phyloP scores from a whole-genome alignment of 1,140 invertebrate species.

The Neoseiulus cucumeris region DNA sequence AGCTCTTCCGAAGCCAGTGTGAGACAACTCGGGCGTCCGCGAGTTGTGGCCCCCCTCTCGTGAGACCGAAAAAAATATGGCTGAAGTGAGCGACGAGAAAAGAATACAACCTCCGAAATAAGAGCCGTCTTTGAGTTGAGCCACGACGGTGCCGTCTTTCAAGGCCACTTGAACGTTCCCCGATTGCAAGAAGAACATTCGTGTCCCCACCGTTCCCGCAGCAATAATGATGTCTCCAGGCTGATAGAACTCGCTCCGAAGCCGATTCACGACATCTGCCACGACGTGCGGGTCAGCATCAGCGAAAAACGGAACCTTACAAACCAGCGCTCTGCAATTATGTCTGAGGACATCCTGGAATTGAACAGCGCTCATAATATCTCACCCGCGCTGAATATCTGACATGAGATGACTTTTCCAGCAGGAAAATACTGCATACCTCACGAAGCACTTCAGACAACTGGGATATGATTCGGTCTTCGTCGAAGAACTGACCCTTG shows the following conservation, averaged over 20 bases:
- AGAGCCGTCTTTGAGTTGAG: conserved; percentile 92
- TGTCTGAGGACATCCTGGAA: conserved; percentile 25
- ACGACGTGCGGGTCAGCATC: conserved; percentile 96
- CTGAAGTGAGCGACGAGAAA: too few relatives aligned
- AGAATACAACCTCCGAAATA: conserved; percentile 90
- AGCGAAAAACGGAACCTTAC: conserved; percentile 93
- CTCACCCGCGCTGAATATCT: not conserved
- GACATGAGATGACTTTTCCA: not conserved
- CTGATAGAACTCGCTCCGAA: conserved; percentile 97
- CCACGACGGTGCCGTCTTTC: conserved; percentile 90
- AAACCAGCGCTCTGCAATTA: conserved; percentile 91
- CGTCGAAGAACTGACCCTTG: not conserved
- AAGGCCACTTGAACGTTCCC: conserved; percentile 95
- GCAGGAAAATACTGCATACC: not conserved
- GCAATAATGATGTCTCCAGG: conserved; percentile 95
- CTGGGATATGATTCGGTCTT: not conserved
- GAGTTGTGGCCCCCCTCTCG: too few relatives aligned
- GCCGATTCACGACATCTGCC: conserved; percentile 87
- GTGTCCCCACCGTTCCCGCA: conserved; percentile 46
- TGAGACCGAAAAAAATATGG: too few relatives aligned
- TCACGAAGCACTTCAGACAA: not conserved
- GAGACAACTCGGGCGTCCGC: too few relatives aligned
- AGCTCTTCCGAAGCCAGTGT: too few relatives aligned
- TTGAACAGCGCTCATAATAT: not conserved
- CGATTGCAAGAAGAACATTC: conserved; percentile 99